Base-by-base conservation (phyloP, 2,888 invertebrate genomes). In the Caenorhabditis plicata region DNA sequence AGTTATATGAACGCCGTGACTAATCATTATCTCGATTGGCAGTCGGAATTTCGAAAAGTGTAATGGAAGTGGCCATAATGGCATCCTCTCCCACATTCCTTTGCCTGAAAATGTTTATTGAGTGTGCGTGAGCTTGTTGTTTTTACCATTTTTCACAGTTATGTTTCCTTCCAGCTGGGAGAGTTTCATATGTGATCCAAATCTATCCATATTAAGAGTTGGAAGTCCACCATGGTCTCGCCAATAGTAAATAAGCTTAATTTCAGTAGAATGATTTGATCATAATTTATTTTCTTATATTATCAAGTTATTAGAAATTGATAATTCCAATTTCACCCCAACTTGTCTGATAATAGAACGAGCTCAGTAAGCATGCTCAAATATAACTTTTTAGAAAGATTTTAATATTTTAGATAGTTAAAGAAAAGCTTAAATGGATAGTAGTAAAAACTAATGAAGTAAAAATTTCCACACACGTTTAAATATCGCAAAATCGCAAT, bases 11-110 rank as follows among this genome's bases (percentile, higher is more conserved):
- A 69, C 54, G 9, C 62, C 64, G 23, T 69, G 64, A 39, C 65
- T 65, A 11, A 69, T 44, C 69, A 69, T 69, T 19, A 69, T 45
- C 17, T 62, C 42, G 25, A 67, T 49, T 2, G 69, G 69, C 3
- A 69, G 43, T 26, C 61, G 56, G 58, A 69, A 69, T 26, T 64
- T 62, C 17, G 64, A 62, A 45, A 69, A 69, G 17, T 67, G 47
- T 29, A 67, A 26, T 29, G 61, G 51, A 13, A 69, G 44, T 23
- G 69, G 69, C 69, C 69, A 69, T 0, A 64, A 47, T 3, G 64
- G 56, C 66, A 69, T 69, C 20, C 53, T 44, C 33, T 65, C 63
- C 65, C 65, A 68, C 1, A 49, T 50, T 9, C 48, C 56, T 4
- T 27, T 4, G 11, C 55, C 65, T 65, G 45, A 13, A 57, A 25